Evolutionary conservation across 1,140 invertebrate genomes (phyloP), one percentile per base, ranked within the genome.

Genomic region (Druon quercuslanigerum): DNA sequence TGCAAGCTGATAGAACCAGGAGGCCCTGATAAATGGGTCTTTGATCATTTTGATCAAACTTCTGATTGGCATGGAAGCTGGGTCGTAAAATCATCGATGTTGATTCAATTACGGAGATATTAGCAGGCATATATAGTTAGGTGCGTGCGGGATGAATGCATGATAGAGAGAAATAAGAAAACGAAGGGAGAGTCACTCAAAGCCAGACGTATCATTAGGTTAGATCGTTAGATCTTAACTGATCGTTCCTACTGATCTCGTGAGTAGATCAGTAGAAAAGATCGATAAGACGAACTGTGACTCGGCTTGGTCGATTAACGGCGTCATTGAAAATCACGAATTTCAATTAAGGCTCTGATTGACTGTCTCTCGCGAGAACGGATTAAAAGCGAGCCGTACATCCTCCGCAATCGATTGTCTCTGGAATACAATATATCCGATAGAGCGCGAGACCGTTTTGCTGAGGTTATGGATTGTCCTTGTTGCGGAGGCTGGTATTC

Each of bases 171-270:
- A 71, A 75, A 72, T 60, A 16, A n/a, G 19, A 60, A 33, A 13
- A 20, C 17, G 17, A 12, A 13, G 19, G 17, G 51, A 70, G 76
- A 75, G 80, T 60, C 70, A 57, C 78, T 78, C 77, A 75, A 73
- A 75, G 40, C 75, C 57, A 79, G 76, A 79, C 79, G 75, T 84
- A 83, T 79, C 73, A 82, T 84, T 84, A 84, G 57, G 73, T 79
- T 80, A 79, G 80, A 84, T 80, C 19, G 57, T 17, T 82, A 79
- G 80, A 84, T 80, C 19, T 20, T 17, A 20, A 56, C 52, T 54
- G 52, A 17, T 54, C n/a, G 52, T 17, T n/a, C 52, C 52, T 66
- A 66, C 33, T 13, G 40, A 46, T 46, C 40, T 46, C 40, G 40
- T 9, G 40, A 33, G 60, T n/a, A 16, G 60, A 66, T 66, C n/a